Evolutionary conservation across 2,888 invertebrate genomes (phyloP).

Genomic region (Kryphioiulus occultus): DNA sequence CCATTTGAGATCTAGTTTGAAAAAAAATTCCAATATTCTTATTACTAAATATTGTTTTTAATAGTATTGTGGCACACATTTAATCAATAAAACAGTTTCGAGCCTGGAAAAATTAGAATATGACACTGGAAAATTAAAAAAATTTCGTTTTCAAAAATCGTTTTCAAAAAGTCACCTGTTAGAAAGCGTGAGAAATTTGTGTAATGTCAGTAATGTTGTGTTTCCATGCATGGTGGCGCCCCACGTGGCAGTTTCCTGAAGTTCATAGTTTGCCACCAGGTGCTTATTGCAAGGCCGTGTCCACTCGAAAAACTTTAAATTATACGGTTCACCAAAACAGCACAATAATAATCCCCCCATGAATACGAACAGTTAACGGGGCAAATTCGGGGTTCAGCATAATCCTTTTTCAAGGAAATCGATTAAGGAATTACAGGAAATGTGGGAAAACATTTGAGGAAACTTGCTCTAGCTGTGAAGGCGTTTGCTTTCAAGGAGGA

Average conservation of each 20-base stretch:
- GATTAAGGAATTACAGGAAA: slow-evolving; percentile 27
- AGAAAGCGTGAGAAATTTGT: no score
- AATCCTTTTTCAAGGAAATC: slow-evolving; percentile 39
- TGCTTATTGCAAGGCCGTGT: neutral
- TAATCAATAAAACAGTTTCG: no score
- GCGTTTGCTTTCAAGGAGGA: neutral
- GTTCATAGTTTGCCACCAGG: neutral
- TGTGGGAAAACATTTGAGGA: neutral
- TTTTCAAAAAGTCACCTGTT: no score
- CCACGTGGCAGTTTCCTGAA: neutral
- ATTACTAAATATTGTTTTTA: no score
- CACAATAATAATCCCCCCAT: neutral
- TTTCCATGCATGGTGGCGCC: neutral
- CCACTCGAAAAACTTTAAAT: neutral
- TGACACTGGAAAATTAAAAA: no score
- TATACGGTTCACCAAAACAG: neutral
- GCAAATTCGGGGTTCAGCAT: neutral
- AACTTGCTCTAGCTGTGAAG: neutral
- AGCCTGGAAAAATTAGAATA: no score
- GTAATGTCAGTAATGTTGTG: no score
- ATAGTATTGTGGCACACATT: no score
- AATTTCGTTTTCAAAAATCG: no score
- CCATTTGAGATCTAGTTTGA: no score
- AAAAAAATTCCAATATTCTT: no score
- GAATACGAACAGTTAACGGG: slow-evolving; percentile 24